Evolutionary conservation across 2,797 vertebrate species (phyloP).

Genomic region (Acanthis flammea): DNA sequence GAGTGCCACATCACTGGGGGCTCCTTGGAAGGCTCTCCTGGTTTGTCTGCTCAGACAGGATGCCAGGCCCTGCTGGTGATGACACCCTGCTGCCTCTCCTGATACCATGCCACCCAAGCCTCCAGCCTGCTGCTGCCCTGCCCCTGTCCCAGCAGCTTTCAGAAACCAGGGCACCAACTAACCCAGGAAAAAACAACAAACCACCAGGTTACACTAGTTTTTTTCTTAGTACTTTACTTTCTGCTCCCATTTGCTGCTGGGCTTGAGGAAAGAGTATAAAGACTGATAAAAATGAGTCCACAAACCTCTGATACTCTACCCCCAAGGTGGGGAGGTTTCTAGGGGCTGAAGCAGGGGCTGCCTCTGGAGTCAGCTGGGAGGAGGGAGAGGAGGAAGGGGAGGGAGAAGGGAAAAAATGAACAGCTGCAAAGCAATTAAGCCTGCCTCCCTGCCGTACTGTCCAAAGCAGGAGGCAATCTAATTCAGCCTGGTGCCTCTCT

Average conservation of each 20-base stretch:
- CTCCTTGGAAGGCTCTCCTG: accelerated
- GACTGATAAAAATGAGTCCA: background rate
- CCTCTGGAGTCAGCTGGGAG: background rate
- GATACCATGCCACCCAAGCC: background rate
- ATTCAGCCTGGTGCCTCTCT: slow-evolving; percentile 68
- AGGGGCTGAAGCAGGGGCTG: background rate
- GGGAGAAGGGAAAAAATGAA: slow-evolving; percentile 54
- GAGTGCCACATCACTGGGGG: background rate
- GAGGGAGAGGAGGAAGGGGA: background rate
- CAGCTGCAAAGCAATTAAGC: slow-evolving; percentile 68
- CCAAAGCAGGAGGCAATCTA: slow-evolving; percentile 64
- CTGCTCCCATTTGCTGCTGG: background rate
- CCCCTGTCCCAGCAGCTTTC: background rate
- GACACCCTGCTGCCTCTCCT: background rate
- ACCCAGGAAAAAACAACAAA: background rate
- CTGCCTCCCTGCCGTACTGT: slow-evolving; percentile 53
- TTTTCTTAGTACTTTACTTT: background rate
- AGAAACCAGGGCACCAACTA: background rate
- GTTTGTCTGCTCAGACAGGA: background rate
- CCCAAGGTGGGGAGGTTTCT: background rate
- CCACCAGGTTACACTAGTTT: background rate
- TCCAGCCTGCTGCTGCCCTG: background rate
- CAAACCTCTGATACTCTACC: background rate
- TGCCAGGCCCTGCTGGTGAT: background rate
- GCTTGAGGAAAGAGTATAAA: background rate